Evolutionary conservation across 2,113 vertebrate species (phyloP).

Genomic region (Triplophysa dalaica): DNA sequence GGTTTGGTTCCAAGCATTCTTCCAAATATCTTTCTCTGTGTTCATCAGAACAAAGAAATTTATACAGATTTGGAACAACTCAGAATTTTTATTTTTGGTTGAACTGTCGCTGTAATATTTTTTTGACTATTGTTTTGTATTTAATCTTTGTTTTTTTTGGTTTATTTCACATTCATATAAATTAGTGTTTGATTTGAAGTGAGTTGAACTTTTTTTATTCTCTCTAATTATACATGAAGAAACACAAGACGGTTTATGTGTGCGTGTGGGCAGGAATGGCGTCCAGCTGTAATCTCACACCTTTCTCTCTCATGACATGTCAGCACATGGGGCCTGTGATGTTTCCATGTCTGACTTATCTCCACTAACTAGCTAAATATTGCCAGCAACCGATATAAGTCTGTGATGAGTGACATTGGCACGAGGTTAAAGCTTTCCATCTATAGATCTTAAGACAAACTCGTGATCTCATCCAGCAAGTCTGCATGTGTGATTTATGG

Average conservation of each 20-base stretch:
- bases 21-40: too few relatives aligned
- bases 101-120: too few relatives aligned
- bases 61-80: too few relatives aligned
- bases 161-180: too few relatives aligned
- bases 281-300: constrained; percentile 59
- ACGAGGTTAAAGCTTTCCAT: constrained; percentile 1
- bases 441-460: neutral
- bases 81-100: too few relatives aligned
- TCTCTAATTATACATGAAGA: neutral
- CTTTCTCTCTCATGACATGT: constrained; percentile 52
- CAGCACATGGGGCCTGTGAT: constrained; percentile 38
- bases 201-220: too few relatives aligned
- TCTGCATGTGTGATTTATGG: neutral
- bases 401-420: constrained; percentile 17
- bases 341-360: constrained; percentile 36
- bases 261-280: constrained; percentile 50
- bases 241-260: constrained; percentile 48
- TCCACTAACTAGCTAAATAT: constrained; percentile 22
- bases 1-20: too few relatives aligned
- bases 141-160: too few relatives aligned
- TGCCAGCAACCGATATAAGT: constrained; percentile 2
- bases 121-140: too few relatives aligned
- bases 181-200: too few relatives aligned
- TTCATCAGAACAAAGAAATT: too few relatives aligned
- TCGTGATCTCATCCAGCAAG: neutral